Percentiles rank a stretch among this genome's conserved stretches.
Evolutionary conservation across 2,888 invertebrate genomes (phyloP).

Genomic region (Chrysolina oricalcia): DNA sequence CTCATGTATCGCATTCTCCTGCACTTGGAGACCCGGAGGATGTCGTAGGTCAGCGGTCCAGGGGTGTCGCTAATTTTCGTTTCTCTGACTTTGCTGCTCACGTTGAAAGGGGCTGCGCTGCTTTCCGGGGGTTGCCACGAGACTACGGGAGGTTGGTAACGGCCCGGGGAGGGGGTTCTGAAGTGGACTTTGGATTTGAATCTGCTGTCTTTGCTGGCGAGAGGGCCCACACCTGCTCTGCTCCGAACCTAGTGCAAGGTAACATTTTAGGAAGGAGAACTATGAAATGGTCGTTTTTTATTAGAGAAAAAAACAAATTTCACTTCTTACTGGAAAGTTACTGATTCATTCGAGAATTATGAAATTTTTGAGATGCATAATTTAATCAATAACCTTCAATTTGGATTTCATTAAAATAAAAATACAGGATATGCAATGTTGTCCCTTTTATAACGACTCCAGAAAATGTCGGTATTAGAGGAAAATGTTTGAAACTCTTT

Average conservation of each 20-base stretch:
- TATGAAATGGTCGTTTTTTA: not conserved
- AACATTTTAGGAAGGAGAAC: not conserved
- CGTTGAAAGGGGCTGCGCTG: slow-evolving; percentile 58
- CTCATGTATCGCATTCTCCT: slow-evolving; percentile 27
- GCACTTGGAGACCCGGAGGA: slow-evolving; percentile 17
- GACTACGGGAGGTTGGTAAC: slow-evolving; percentile 56
- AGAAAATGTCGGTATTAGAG: no score
- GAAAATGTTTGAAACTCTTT: no score
- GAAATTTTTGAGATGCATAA: no score
- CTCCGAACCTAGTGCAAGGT: slow-evolving; percentile 58
- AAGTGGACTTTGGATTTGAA: slow-evolving; percentile 58
- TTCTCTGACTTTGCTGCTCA: slow-evolving; percentile 41
- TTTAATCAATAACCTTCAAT: no score
- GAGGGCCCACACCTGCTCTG: slow-evolving; percentile 62
- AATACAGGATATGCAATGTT: no score
- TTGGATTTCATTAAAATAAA: no score
- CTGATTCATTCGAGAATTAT: no score
- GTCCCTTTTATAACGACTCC: no score
- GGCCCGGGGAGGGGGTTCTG: slow-evolving; percentile 64
- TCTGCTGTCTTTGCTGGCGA: slow-evolving; percentile 61
- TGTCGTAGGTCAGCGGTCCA: slow-evolving; percentile 57
- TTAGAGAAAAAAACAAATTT: no score
- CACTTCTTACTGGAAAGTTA: no score
- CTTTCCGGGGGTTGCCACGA: slow-evolving; percentile 39
- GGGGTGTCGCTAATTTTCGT: slow-evolving; percentile 56